Evolutionary conservation across 2,797 vertebrate genomes (phyloP), one percentile per base, ranked within the genome.

Genomic region (Cichlasoma orientale): DNA sequence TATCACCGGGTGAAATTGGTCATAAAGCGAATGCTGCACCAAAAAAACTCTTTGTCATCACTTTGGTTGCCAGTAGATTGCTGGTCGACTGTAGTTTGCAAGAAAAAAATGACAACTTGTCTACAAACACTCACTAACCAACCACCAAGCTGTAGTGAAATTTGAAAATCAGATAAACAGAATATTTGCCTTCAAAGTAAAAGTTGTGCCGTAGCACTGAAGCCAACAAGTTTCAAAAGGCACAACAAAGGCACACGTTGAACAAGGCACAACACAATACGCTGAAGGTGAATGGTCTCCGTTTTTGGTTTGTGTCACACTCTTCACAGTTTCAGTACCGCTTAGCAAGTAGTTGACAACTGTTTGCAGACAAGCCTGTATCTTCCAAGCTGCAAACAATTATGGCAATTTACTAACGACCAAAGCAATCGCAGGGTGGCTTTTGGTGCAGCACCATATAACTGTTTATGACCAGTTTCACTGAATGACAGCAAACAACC

Each of bases 311-410:
- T 5, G 13, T 3, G 11, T 38, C 1, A 0, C 33, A 41, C 16
- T 41, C 33, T 23, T 61, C 21, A 25, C 41, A 44, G 21, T n/a
- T 44, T 63, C 36, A 63, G 12, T 41, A 13, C 12, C 1, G 2
- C 1, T 0, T 23, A 41, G n/a, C 3, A 0, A 41, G n/a, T 25
- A 23, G 58, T 13, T 38, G 12, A 12, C 13, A 14, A 14, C 4
- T 16, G 13, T 14, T 61, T 61, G 3, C 0, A 41, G 33, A 61
- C 1, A 61, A 61, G 14, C 5, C 2, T 3, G 13, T 18, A 13
- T 63, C 14, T 38, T 61, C 21, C 14, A 63, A 41, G 3, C 58
- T 61, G 41, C 13, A 61, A 7, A n/a, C n/a, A 38, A 41, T 36
- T 21, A 5, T 10, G 7, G 58, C n/a, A 18, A 44, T 25, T 21